A percentile compares a stretch with the other conserved stretches of the same genome.
Conservation (phyloP, 30 jellyfish, hydroid and myxozoan species). For the Pelagia noctiluca region DNA sequence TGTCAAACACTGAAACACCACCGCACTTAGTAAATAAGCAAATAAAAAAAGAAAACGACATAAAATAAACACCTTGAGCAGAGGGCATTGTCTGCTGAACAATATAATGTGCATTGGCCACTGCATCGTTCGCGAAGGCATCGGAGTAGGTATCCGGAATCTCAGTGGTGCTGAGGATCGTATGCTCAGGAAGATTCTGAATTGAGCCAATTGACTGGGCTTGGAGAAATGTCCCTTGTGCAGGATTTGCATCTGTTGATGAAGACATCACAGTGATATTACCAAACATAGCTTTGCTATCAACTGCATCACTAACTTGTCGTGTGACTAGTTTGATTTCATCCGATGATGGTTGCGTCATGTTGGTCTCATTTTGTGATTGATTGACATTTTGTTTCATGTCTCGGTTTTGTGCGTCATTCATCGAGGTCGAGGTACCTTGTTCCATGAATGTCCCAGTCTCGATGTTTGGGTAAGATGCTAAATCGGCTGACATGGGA, state of each 20-base stretch:
- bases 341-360: not conserved
- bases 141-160: conserved; percentile 23
- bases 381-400: not conserved
- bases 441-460: not conserved
- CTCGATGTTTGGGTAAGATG: not conserved
- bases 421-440: not conserved
- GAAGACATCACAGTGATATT: conserved; percentile 23
- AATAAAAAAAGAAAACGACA: no score
- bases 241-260: conserved; percentile 29
- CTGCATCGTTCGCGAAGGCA: conserved; percentile 28
- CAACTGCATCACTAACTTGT: conserved; percentile 4
- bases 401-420: not conserved
- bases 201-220: conserved; percentile 36
- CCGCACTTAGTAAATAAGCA: no score
- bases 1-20: no score
- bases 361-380: not conserved
- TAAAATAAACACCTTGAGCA: conserved; percentile 18
- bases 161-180: conserved; percentile 36
- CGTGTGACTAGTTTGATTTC: not conserved
- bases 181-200: conserved; percentile 32
- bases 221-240: conserved; percentile 33
- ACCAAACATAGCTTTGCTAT: not conserved
- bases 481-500: not conserved
- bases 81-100: conserved; percentile 37
- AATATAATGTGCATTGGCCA: conserved; percentile 46